A percentile compares a stretch with the other conserved stretches of the same genome.
Conservation (phyloP, 2,113 vertebrate species). For the Cavia porcellus region DNA sequence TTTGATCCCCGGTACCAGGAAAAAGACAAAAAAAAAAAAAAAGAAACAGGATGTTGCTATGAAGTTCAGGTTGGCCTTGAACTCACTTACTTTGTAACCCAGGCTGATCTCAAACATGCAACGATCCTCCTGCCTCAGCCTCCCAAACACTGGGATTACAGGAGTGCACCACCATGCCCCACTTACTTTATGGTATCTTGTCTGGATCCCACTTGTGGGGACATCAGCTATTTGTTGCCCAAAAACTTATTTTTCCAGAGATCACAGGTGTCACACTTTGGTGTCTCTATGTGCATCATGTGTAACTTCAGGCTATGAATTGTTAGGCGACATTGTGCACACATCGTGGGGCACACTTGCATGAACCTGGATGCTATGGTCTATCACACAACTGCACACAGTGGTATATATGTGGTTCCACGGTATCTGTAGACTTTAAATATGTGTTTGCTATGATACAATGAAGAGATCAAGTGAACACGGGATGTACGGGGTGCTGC, state of each 20-base stretch:
- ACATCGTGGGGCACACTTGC: not conserved
- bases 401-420: not conserved
- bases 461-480: too few species aligned
- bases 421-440: not conserved
- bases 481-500: not conserved
- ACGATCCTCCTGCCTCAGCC: too few species aligned
- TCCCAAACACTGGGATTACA: too few species aligned
- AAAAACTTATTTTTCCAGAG: constrained; percentile 58
- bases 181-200: constrained; percentile 86
- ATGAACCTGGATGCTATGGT: too few species aligned
- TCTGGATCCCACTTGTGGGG: constrained; percentile 92
- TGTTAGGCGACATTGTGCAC: not conserved
- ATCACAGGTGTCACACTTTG: not conserved
- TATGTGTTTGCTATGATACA: not conserved
- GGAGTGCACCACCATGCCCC: too few species aligned
- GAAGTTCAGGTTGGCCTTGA: too few species aligned
- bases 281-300: constrained; percentile 78
- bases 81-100: too few species aligned
- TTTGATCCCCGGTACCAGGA: too few species aligned
- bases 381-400: not conserved
- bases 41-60: too few species aligned
- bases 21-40: too few species aligned
- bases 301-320: not conserved
- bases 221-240: constrained; percentile 86
- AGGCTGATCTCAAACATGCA: too few species aligned